phyloP scores from a whole-genome alignment of 2,797 vertebrate genomes.

The Centropyge bicolor region DNA sequence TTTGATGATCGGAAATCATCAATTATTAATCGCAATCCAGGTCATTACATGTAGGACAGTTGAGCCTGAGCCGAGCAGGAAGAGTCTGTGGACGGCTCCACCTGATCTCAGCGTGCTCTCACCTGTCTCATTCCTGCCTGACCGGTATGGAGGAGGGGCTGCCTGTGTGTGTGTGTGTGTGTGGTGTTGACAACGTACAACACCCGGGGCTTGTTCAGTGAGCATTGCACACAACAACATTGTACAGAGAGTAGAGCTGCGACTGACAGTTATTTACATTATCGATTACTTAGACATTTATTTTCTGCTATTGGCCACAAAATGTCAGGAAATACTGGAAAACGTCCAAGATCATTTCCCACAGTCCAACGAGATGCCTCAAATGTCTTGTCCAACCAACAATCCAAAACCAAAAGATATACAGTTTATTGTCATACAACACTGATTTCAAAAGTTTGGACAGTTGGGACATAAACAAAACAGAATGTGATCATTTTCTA shows the following conservation, averaged over 20 bases:
- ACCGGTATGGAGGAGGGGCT: conserved; percentile 82
- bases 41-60: conserved; percentile 48
- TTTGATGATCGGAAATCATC: background rate
- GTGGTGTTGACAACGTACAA: conserved; percentile 26
- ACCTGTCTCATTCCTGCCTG: conserved; percentile 84
- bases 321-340: background rate
- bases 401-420: no score
- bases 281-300: background rate
- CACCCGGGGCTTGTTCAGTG: conserved; percentile 20
- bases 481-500: no score
- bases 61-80: conserved; percentile 37
- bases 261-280: background rate
- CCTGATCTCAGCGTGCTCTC: conserved; percentile 74
- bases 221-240: background rate
- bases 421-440: no score
- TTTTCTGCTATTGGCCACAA: background rate
- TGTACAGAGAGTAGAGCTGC: background rate
- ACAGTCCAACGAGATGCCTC: no score
- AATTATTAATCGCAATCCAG: conserved; percentile 5
- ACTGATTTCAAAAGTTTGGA: no score
- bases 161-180: conserved; percentile 5
- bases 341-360: background rate
- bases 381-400: no score
- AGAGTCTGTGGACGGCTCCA: conserved; percentile 54
- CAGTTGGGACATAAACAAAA: no score